Base-by-base conservation (phyloP, 53 echinoderm and acorn worm genomes). In the Stichopus horrens region DNA sequence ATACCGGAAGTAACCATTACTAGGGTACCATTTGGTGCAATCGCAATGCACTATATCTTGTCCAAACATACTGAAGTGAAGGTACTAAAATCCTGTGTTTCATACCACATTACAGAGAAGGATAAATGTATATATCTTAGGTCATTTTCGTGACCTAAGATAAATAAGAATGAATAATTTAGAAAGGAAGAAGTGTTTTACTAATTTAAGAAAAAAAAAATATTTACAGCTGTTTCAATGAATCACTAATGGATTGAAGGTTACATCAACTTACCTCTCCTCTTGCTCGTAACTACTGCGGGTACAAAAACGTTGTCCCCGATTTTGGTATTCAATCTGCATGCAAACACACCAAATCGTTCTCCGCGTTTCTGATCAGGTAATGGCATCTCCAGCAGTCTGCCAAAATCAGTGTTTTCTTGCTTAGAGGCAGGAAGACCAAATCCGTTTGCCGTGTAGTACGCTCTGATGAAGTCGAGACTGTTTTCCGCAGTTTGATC, bases 311-410 rank as follows among this genome's bases (percentile, higher is more conserved):
- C 13, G 14, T 53, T 20, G 11, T 9, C 11, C 8, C 56, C 80
- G 20, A 55, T 54, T 11, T 9, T 55, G 37, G 23, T 8, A 55
- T 10, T 19, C 13, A 80, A 13, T 9, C 51, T 18, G 20, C 80
- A 80, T n/a, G 54, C 56, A 10, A 80, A 80, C 8, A 80, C 80
- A 10, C 80, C 80, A 55, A 80, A 80, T 55, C 80, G 53, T 54
- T 13, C 20, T 11, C 80, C 80, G 0, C 14, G 16, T 16, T 53
- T 56, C 1, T 54, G 13, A 13, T 54, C 16, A 11, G 80, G 53
- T 13, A 80, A 55, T 10, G 80, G 80, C 7, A 80, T 80, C 53
- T 53, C 53, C 20, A 80, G 2, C 55, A 54, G 9, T 80, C 55
- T 16, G 9, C 80, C 80, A 14, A 54, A 54, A 19, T 55, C 53